Percentiles rank a stretch among this genome's conserved stretches.
Conservation (phyloP, 1,140 invertebrate species). For the Ceratoteleas bidentatus region DNA sequence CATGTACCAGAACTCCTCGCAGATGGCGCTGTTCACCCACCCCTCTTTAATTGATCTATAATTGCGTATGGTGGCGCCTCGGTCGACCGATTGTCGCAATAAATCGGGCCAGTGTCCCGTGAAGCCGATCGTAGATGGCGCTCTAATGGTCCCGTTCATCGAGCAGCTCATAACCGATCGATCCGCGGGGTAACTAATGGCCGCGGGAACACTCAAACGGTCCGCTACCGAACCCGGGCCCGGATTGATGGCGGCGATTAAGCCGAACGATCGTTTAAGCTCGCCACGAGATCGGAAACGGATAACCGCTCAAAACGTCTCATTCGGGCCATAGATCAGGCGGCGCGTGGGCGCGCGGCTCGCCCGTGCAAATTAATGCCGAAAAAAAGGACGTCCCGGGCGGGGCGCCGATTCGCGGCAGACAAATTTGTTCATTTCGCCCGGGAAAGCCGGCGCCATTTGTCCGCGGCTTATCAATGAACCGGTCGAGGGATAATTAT, state of each 20-base stretch:
- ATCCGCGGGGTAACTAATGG: slow-evolving; percentile 20
- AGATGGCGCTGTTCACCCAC: not conserved
- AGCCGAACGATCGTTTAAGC: slow-evolving; percentile 78
- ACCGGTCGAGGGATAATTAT: slow-evolving; percentile 72
- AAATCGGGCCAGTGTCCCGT: not conserved
- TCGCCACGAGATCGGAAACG: slow-evolving; percentile 72
- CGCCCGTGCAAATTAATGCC: slow-evolving; percentile 49
- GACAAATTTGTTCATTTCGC: slow-evolving; percentile 52
- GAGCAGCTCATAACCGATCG: slow-evolving; percentile 7
- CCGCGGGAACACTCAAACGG: slow-evolving; percentile 28
- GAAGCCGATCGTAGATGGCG: not conserved
- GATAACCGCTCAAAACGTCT: slow-evolving; percentile 80
- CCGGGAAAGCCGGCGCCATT: slow-evolving; percentile 40
- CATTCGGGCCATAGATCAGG: slow-evolving; percentile 78
- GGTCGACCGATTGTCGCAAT: not conserved
- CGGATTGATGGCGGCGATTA: slow-evolving; percentile 76
- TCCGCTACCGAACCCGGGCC: slow-evolving; percentile 65
- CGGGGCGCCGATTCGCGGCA: slow-evolving; percentile 19
- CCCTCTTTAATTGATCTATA: too few species aligned
- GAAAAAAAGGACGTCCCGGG: slow-evolving; percentile 20
- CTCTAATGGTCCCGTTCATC: not conserved
- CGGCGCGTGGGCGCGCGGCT: slow-evolving; percentile 46
- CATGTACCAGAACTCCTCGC: too few species aligned
- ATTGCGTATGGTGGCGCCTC: too few species aligned
- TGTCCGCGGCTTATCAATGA: slow-evolving; percentile 53